Evolutionary conservation across 2,888 invertebrate species (phyloP).

Genomic region (Tridacna gigas): DNA sequence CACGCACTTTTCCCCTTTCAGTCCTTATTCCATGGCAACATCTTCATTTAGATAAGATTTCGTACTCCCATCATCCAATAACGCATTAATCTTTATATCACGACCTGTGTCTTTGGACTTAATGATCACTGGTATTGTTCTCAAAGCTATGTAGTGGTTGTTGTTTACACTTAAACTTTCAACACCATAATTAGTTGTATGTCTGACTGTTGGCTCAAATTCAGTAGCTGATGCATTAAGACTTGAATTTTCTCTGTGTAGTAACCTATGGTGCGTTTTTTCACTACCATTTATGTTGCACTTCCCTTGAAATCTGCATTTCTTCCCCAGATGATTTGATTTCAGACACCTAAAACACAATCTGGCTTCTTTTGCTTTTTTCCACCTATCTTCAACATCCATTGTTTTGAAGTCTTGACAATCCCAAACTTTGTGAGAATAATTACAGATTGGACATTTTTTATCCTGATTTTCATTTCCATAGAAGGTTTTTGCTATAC

Average conservation of each 20-base stretch:
- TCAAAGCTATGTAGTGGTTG: no score
- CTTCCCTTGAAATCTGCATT: no score
- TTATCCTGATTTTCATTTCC: background rate
- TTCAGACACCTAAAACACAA: no score
- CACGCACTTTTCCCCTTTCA: constrained; percentile 15
- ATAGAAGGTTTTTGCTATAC: background rate
- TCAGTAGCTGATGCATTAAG: no score
- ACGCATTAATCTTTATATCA: constrained; percentile 47
- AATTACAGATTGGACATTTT: constrained; percentile 8
- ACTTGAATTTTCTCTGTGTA: no score
- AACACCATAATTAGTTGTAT: no score
- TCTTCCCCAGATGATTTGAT: no score
- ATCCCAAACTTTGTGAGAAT: constrained; percentile 32
- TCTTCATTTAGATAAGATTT: constrained; percentile 45
- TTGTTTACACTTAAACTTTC: no score
- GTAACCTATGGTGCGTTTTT: no score
- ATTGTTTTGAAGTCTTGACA: constrained; percentile 21
- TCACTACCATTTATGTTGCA: no score
- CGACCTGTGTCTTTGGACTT: constrained; percentile 30
- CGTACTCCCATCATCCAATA: constrained; percentile 59
- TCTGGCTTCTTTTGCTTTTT: background rate
- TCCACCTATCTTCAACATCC: constrained; percentile 8
- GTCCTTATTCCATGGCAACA: constrained; percentile 48
- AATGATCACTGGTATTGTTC: constrained; percentile 55
- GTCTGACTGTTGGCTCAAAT: no score